Evolutionary conservation across 2,888 invertebrate genomes (phyloP), one percentile per base, ranked within the genome.

Genomic region (Helleia helle): DNA sequence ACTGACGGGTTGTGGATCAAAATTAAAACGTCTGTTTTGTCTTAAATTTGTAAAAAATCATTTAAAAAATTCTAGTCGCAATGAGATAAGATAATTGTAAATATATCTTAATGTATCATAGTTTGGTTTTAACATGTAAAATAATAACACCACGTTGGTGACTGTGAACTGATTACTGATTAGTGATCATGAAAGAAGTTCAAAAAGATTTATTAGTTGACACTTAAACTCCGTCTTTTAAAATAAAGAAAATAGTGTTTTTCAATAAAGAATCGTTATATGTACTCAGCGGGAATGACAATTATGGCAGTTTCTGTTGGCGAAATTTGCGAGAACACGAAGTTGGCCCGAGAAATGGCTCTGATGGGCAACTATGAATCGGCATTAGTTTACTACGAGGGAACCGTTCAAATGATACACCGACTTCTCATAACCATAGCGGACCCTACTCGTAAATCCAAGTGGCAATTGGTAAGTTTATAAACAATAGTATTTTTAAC

Each of bases 281-380:
- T 80, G 79, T 68, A 83, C 76, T 76, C 75, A 76, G 80, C 81
- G 79, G 86, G 84, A 88, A 89, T 89, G 89, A 89, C 89, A 86
- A 89, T 89, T 77, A 95, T 95, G 95, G 93, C 93, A 84, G 93
- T 93, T 75, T 92, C 92, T 67, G 90, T 93, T 74, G 92, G 91
- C 75, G 95, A 96, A 87, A 95, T 96, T 81, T 93, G 92, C 87
- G 96, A 97, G 86, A 97, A 96, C 86, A 94, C 96, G 45, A 96
- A 95, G 80, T 81, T 96, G 76, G 98, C 96, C 43, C 88, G 98
- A 63, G 97, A 99, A 87, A 94, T 94, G 91, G 95, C 96, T 47
- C 86, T 98, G 62, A 91, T 95, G 68, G 97, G 98, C 13, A 96
- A 97, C 77, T 99, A 99, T 69, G 97, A 98, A 65, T 93, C 94